Percentiles rank a stretch among this genome's conserved stretches.
These are phyloP conservation scores for Chaetogeoica ovagalla DNA, from an alignment of 2,888 invertebrate genomes.

Conservation along the genomic window DNA sequence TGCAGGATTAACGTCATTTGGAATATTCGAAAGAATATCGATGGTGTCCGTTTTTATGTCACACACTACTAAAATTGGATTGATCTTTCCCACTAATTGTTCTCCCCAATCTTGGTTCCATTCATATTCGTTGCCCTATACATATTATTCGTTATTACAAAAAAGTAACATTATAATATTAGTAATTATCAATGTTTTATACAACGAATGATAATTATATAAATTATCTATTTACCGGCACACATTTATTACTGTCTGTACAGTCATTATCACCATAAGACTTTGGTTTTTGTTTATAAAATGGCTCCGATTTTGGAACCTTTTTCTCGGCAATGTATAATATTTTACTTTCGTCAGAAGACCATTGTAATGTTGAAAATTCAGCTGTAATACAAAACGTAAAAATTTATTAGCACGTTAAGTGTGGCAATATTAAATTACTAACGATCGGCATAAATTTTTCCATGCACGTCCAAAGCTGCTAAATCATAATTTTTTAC, in stretches of 20 bases:
- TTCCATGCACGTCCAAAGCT: constrained; percentile 75
- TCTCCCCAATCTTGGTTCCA: constrained; percentile 85
- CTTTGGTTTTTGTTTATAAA: constrained; percentile 68
- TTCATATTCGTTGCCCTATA: constrained; percentile 72
- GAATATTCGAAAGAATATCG: constrained; percentile 55
- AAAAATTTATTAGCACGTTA: neutral
- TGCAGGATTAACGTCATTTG: constrained; percentile 60
- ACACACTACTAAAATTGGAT: constrained; percentile 72
- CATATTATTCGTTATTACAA: constrained; percentile 53
- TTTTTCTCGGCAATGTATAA: constrained; percentile 84
- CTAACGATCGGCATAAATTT: constrained; percentile 77
- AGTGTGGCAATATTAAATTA: constrained; percentile 55
- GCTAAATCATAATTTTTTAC: constrained; percentile 69
- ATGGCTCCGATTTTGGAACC: constrained; percentile 73
- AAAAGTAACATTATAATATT: neutral
- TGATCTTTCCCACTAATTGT: constrained; percentile 73
- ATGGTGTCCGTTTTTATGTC: constrained; percentile 65
- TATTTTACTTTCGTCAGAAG: constrained; percentile 70
- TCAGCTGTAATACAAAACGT: constrained; percentile 62
- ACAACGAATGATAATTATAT: neutral
- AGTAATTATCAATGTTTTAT: neutral
- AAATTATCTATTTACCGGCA: constrained; percentile 13
- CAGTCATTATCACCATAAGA: constrained; percentile 59
- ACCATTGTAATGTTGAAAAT: constrained; percentile 73
- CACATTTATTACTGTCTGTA: constrained; percentile 54